Evolutionary conservation across 2,797 vertebrate genomes (phyloP), one percentile per base, ranked within the genome.

Genomic region (Anniella stebbinsi): DNA sequence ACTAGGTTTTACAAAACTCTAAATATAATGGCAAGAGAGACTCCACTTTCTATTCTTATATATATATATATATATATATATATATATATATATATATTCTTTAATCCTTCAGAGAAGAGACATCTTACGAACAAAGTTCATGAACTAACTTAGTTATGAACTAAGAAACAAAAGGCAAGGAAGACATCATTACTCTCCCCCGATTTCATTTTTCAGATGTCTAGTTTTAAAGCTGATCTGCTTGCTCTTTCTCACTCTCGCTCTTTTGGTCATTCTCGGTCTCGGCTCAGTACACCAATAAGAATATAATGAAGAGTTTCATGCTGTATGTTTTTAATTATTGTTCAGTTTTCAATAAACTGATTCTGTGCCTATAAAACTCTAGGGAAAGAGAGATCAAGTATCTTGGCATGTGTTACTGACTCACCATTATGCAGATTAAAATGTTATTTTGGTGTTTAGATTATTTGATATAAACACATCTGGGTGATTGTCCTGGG

Each of bases 381-480:
- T 91, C 41, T 30, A 73, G 63, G 83, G 87, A 77, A 90, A 85
- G 89, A 75, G 23, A 81, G 90, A 45, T 2, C 86, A 91, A 89
- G 57, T 84, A 91, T 4, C 92, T 63, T 89, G 38, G 70, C 89
- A 81, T 94, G 85, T 94, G 92, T 38, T 89, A 89, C 89, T 92
- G 90, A 92, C 33, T 92, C 90, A 91, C 91, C 82, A 48, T 72
- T 88, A 86, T 90, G 91, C 89, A 93, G 94, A 96, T 94, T 94
- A 95, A 91, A 86, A 82, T 0, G 2, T 28, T 78, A 87, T 92
- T 95, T 95, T 95, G 94, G 90, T 95, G 91, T 95, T 94, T 88
- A 54, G 92, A 92, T 95, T 94, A 95, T 93, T 92, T 89, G 85
- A 93, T 94, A 87, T 10, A 91, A 96, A 96, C 18, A 75, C 91